Base-by-base conservation (phyloP, 2,113 vertebrate genomes). In the Herpailurus yagouaroundi region DNA sequence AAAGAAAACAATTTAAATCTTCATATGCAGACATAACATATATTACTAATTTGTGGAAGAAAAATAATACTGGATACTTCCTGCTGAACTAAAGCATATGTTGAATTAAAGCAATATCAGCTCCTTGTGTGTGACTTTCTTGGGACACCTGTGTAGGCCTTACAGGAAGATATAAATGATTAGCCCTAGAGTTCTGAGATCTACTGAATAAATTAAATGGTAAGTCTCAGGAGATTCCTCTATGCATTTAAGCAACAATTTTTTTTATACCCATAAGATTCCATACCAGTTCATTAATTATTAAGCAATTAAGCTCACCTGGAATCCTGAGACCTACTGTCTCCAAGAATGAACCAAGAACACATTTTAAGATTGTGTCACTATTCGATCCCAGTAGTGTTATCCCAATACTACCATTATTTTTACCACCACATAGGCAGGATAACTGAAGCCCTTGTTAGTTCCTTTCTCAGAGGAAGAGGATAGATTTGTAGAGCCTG, bases 1-100 rank as follows among this genome's bases (percentile, higher is more conserved):
- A 79, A n/a, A 73, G 36, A 74, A 88, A 87, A 87, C 23, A 85
- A 91, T 80, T 45, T 94, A 76, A 94, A 55, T 91, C 23, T 76
- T 92, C 41, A 64, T 84, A 5, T 45, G 29, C 6, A 48, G 6
- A 77, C 45, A 79, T 50, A 29, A 84, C 45, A 33, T 63, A 80
- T 84, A 73, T 69, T 80, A 64, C 11, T 85, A 87, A 83, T 31
- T 84, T 77, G 8, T 63, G 80, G 38, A 89, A 89, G 25, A 74
- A 88, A 71, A 90, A 33, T 36, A 36, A n/a, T n/a, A n/a, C n/a
- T n/a, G n/a, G n/a, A n/a, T n/a, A n/a, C 68, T 89, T 96, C 23
- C 9, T 96, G 31, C 11, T 82, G 41, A 94, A 55, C 64, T 86
- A 71, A 97, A 95, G 36, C 36, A 36, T 36, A 36, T n/a, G n/a